Conservation (phyloP, 1,140 invertebrate genomes). For the Calephelis nemesis region DNA sequence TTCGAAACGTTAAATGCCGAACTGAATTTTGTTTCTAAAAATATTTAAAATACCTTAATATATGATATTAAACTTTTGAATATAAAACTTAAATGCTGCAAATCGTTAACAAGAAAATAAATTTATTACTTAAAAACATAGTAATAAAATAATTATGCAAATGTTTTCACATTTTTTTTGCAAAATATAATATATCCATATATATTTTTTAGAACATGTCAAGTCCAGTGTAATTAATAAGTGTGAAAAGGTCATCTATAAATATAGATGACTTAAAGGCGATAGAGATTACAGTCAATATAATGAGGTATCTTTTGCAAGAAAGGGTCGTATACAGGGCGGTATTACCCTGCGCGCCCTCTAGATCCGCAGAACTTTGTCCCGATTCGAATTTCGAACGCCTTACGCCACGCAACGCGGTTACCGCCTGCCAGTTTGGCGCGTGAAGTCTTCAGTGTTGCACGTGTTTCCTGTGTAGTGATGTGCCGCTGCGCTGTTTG, state of each 20-base stretch:
- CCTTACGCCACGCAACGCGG: conserved; percentile 38
- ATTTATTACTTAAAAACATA: no score
- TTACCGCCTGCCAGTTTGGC: conserved; percentile 56
- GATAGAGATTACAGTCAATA: conserved; percentile 71
- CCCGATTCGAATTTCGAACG: conserved; percentile 18
- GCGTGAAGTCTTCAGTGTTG: conserved; percentile 52
- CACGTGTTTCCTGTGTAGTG: conserved; percentile 44
- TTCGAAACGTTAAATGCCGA: no score
- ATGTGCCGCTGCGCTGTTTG: conserved; percentile 57
- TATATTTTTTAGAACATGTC: neutral
- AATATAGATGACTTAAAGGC: conserved; percentile 69
- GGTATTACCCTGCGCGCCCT: conserved; percentile 56
- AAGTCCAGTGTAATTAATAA: conserved; percentile 19
- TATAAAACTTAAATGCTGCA: no score
- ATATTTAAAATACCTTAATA: no score
- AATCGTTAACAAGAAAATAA: no score
- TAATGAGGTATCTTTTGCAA: conserved; percentile 74
- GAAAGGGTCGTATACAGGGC: conserved; percentile 51
- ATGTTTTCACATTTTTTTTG: no score
- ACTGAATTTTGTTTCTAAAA: no score
- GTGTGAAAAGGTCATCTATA: conserved; percentile 38
- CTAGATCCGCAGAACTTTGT: conserved; percentile 50
- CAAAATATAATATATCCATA: neutral
- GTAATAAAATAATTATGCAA: no score
- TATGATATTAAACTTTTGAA: no score